Evolutionary conservation across 1,140 invertebrate genomes (phyloP).

Genomic region (Drosophila nannoptera): DNA sequence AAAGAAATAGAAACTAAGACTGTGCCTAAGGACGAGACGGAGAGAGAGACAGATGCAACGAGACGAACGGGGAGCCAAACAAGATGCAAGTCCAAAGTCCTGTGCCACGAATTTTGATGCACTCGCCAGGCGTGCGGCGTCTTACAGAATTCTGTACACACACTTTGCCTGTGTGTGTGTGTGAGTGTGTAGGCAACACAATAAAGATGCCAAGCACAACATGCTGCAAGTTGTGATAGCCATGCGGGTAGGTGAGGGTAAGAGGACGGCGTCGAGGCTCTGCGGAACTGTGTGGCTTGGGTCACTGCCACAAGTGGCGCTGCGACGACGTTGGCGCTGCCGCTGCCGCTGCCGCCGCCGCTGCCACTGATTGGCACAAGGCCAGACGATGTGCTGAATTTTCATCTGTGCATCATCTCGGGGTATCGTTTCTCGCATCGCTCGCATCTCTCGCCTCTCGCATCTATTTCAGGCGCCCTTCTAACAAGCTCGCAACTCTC

Average conservation of each 20-base stretch:
- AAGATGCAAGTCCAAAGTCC: conserved; percentile 59
- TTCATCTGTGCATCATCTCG: conserved; percentile 12
- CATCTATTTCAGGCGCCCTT: conserved; percentile 20
- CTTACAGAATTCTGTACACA: conserved; percentile 25
- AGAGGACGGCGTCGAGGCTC: conserved; percentile 1
- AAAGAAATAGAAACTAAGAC: conserved; percentile 24
- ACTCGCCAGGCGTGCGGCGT: conserved; percentile 54
- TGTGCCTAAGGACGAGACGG: conserved; percentile 12
- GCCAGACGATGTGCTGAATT: conserved; percentile 49
- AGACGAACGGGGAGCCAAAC: conserved; percentile 41
- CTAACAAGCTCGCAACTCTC: conserved; percentile 60
- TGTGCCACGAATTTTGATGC: conserved; percentile 71
- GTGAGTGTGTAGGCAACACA: conserved; percentile 22
- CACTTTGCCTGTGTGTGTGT: too few relatives aligned
- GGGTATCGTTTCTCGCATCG: conserved; percentile 1
- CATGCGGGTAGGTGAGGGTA: background rate
- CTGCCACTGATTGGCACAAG: conserved; percentile 71
- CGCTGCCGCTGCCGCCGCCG: conserved; percentile 51
- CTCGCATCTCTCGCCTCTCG: background rate
- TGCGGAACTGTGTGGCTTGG: conserved; percentile 3
- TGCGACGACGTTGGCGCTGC: conserved; percentile 54
- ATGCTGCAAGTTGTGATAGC: conserved; percentile 3
- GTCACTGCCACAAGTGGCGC: conserved; percentile 69
- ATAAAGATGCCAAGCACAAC: conserved; percentile 44
- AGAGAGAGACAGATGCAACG: conserved; percentile 10